Conservation (phyloP, 2,113 vertebrate genomes). For the Muntiacus muntjak region DNA sequence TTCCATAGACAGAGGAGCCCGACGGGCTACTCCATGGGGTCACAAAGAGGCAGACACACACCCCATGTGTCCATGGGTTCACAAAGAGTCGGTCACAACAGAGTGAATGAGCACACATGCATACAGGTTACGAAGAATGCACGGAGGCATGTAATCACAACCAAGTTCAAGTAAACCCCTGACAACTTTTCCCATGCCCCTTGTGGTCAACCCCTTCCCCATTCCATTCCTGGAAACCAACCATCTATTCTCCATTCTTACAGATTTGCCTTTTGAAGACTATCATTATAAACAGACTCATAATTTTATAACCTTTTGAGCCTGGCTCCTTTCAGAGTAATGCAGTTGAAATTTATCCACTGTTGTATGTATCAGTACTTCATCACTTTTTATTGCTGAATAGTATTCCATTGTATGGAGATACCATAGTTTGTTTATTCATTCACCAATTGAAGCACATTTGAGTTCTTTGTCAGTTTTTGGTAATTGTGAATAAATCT, state of each 20-base stretch:
- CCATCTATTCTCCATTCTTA: not conserved
- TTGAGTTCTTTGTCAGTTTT: not conserved
- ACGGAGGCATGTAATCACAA: not conserved
- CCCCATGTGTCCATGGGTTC: not conserved
- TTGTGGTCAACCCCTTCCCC: not conserved
- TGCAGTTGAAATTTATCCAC: not conserved
- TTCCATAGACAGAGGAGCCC: not conserved
- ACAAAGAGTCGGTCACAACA: not conserved
- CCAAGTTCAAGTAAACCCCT: not conserved
- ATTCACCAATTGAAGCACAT: not conserved
- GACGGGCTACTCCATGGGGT: not conserved
- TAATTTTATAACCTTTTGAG: not conserved
- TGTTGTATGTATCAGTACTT: too few species aligned
- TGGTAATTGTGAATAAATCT: not conserved
- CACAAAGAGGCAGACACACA: not conserved
- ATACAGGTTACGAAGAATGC: not conserved
- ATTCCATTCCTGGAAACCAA: not conserved
- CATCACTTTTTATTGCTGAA: not conserved
- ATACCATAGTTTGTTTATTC: not conserved
- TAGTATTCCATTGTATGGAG: not conserved
- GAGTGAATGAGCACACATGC: not conserved
- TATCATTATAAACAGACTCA: not conserved
- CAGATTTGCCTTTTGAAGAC: not conserved
- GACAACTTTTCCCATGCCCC: fast-evolving
- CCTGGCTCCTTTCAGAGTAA: not conserved